A percentile compares a stretch with the other conserved stretches of the same genome.
These are phyloP conservation scores for Rhizomys pruinosus DNA, from an alignment of 2,113 vertebrate species.

Conservation along the genomic window DNA sequence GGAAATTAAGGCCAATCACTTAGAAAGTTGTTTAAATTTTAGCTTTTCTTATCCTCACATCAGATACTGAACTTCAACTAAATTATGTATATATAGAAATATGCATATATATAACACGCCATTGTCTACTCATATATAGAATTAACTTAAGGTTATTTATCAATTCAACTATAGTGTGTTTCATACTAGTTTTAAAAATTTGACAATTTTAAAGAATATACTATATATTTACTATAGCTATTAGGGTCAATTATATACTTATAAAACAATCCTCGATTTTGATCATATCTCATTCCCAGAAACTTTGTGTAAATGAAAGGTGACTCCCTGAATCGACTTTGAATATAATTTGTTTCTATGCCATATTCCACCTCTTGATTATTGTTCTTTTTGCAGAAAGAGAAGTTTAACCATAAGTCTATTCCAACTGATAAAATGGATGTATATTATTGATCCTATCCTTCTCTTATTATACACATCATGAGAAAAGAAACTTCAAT, in stretches of 20 bases:
- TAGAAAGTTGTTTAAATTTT: conserved; percentile 54
- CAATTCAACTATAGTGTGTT: neutral
- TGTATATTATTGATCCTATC: neutral
- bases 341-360: neutral
- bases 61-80: neutral
- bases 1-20: conserved; percentile 42
- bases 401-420: neutral
- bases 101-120: neutral
- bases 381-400: neutral
- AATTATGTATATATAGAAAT: neutral
- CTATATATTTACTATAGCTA: neutral
- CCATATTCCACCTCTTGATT: neutral
- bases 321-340: neutral
- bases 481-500: neutral
- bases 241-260: neutral
- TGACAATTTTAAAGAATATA: neutral
- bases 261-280: neutral
- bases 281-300: neutral
- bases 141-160: neutral
- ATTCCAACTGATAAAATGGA: neutral
- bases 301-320: neutral
- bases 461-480: neutral
- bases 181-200: neutral
- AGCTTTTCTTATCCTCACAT: neutral
- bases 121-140: conserved; percentile 16